phyloP scores from a whole-genome alignment of 1,140 invertebrate species.

The Vollenhovia emeryi region DNA sequence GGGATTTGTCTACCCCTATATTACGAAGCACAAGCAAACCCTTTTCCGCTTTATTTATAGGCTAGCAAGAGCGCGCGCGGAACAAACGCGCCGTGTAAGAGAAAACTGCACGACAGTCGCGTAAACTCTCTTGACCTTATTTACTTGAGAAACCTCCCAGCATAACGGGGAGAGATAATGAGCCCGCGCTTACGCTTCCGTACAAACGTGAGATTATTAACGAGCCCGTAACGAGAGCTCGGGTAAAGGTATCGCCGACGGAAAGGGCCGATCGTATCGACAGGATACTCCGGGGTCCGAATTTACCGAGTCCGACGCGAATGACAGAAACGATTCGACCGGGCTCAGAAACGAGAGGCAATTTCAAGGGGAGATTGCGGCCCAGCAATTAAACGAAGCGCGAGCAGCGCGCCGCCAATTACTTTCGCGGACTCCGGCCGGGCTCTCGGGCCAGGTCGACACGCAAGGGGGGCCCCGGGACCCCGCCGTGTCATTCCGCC shows the following conservation, averaged over 20 bases:
- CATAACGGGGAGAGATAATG: conserved; percentile 33
- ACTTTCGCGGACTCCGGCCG: conserved; percentile 32
- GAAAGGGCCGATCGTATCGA: conserved; percentile 30
- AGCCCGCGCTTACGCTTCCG: conserved; percentile 15
- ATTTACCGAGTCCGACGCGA: conserved; percentile 7
- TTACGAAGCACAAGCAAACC: neutral
- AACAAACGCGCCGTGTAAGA: neutral
- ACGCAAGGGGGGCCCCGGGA: conserved; percentile 2
- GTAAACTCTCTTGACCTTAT: neutral
- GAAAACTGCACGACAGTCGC: neutral
- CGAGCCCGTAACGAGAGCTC: neutral
- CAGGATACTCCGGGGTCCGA: neutral
- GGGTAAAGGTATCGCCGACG: neutral
- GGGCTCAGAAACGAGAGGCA: neutral
- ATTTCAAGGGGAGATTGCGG: conserved; percentile 8
- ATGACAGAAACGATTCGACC: neutral
- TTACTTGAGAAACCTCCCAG: neutral
- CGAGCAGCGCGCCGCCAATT: conserved; percentile 62
- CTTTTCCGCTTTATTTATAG: neutral
- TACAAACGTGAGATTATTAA: conserved; percentile 25
- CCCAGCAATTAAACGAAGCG: conserved; percentile 63
- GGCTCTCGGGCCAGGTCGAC: neutral
- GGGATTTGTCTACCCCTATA: neutral
- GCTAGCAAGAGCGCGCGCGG: too few relatives aligned
- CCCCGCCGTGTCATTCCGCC: neutral